Base-by-base conservation (phyloP, 2,888 invertebrate genomes). In the Hirtodrosophila alboralis region DNA sequence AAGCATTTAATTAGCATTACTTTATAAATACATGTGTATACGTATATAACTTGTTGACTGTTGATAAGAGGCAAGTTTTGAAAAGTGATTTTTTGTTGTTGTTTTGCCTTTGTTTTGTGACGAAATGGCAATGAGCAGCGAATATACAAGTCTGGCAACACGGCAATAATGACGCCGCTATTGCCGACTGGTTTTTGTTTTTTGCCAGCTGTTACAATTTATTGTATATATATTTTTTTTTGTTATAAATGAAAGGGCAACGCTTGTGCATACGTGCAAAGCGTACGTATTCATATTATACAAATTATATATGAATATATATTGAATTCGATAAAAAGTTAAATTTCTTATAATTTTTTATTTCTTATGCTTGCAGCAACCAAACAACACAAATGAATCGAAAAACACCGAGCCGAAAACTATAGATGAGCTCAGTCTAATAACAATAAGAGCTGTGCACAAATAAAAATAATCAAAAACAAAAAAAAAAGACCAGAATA, bases 331-430 rank as follows among this genome's bases (percentile, higher is more conserved):
- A n/a, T n/a, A n/a, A n/a, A n/a, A n/a, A n/a, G n/a, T n/a, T n/a
- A n/a, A n/a, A n/a, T n/a, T 71, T 40, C 34, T 48, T 31, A 66
- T 71, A 64, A 6, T 36, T 3, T 8, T 16, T 1, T 36, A 30
- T 23, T 4, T 8, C 6, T 23, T 21, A 28, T 8, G 5, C n/a
- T 61, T 60, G 8, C 53, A 75, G 53, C 27, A 41, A 45, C 12
- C 33, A 54, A 49, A 47, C 26, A 52, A 51, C 10, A 56, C 85
- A 81, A 81, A 79, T 79, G 78, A 84, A 74, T 63, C 56, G 28
- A 33, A 54, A 62, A 52, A 56, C 43, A 58, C 54, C 59, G 34
- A 63, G 62, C 30, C 59, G 58, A 43, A 51, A 43, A 75, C 62
- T 65, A 77, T 77, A 84, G 78, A 77, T 54, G 66, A 52, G 61